phyloP scores from a whole-genome alignment of 2,797 vertebrate species.

The Arrhamphus sclerolepis region DNA sequence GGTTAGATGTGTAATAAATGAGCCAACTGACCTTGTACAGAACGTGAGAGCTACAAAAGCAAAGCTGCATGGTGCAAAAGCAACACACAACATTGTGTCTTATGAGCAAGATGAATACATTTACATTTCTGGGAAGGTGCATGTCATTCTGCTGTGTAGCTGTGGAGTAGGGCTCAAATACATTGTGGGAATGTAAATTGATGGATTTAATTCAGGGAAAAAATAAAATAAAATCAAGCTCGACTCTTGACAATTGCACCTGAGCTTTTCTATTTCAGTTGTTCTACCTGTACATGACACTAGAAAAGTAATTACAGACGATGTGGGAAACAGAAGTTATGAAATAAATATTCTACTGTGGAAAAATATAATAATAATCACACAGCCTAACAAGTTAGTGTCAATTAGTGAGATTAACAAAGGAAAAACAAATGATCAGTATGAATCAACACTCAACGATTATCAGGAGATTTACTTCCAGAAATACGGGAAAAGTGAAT shows the following conservation, averaged over 20 bases:
- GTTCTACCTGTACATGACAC: not conserved
- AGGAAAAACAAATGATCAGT: not conserved
- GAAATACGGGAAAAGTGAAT: conserved; percentile 8
- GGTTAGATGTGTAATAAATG: not conserved
- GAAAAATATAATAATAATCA: not conserved
- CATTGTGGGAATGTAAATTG: too few relatives aligned
- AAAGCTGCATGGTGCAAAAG: too few relatives aligned
- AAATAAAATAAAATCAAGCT: not conserved
- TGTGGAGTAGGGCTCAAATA: not conserved
- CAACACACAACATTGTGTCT: too few relatives aligned
- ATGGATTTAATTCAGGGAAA: not conserved
- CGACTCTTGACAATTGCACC: not conserved
- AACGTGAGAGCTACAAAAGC: too few relatives aligned
- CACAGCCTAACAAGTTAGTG: not conserved
- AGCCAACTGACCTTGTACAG: too few relatives aligned
- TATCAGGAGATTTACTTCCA: conserved; percentile 21
- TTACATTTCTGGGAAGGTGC: too few relatives aligned
- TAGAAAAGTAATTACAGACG: not conserved
- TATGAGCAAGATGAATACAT: not conserved
- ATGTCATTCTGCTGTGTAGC: not conserved
- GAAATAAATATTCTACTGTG: too few relatives aligned
- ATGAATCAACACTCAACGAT: not conserved
- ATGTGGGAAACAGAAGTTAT: not conserved
- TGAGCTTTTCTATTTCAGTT: not conserved
- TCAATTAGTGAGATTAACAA: not conserved